Conservation (phyloP, 2,113 vertebrate species). For the Bos javanicus region DNA sequence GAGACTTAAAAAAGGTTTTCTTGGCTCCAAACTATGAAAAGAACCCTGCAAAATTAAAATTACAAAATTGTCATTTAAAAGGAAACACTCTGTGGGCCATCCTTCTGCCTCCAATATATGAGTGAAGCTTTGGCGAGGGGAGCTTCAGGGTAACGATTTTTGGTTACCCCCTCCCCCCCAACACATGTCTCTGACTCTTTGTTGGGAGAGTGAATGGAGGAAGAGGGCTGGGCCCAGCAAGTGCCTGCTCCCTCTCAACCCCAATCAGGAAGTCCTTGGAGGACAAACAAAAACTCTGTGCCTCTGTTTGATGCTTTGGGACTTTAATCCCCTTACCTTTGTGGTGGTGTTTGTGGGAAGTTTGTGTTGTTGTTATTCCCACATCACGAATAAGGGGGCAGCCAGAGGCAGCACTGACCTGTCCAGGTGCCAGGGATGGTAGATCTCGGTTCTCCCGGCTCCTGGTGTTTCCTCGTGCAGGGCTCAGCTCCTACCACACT, state of each 20-base stretch:
- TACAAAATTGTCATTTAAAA: slow-evolving; percentile 13
- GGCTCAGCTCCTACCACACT: neutral
- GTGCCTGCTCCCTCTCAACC: neutral
- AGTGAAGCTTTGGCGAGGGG: neutral
- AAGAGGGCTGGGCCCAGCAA: neutral
- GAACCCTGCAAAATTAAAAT: slow-evolving; percentile 53
- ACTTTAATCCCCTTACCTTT: neutral
- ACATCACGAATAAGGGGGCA: neutral
- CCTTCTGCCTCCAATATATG: neutral
- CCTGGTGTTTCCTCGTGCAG: neutral
- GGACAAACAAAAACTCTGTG: neutral
- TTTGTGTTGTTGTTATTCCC: neutral
- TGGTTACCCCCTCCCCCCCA: neutral
- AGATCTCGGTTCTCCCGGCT: neutral
- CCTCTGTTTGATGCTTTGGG: neutral
- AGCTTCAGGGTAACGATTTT: neutral
- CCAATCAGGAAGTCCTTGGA: neutral
- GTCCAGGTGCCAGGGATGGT: neutral
- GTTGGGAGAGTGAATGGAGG: neutral
- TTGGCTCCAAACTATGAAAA: slow-evolving; percentile 54
- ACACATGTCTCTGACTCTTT: neutral
- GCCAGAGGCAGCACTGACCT: neutral
- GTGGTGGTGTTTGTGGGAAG: neutral
- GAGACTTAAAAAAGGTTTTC: slow-evolving; percentile 50
- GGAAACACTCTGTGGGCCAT: neutral